phyloP scores from a whole-genome alignment of 2,888 invertebrate genomes.

The Ephialtes manifestator region DNA sequence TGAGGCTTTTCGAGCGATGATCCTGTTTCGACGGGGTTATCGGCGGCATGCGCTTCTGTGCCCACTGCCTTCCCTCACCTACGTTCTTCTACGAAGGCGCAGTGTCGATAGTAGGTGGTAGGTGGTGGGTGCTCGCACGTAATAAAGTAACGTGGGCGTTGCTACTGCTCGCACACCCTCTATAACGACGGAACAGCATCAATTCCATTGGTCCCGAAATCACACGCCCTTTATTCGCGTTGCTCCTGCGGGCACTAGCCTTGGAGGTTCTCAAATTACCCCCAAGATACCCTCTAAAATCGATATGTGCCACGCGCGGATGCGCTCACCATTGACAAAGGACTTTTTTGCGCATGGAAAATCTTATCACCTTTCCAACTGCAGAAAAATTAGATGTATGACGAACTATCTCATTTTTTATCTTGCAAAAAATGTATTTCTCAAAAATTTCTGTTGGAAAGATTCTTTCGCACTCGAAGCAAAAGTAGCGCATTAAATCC shows the following conservation, averaged over 20 bases:
- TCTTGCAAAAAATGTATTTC: too few species aligned
- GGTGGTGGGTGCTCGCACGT: conserved; percentile 44
- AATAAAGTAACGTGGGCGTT: conserved; percentile 58
- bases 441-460: too few species aligned
- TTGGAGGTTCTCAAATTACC: conserved; percentile 41
- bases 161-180: conserved; percentile 48
- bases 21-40: conserved; percentile 66
- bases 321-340: not conserved
- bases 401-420: too few species aligned
- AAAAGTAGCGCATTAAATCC: too few species aligned
- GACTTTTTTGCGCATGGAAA: not conserved
- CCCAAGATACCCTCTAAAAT: conserved; percentile 30
- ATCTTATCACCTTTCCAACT: not conserved
- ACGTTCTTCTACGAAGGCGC: too few species aligned
- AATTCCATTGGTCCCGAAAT: conserved; percentile 49
- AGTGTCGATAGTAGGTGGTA: conserved; percentile 24
- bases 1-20: conserved; percentile 68
- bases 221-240: conserved; percentile 43
- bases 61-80: conserved; percentile 42
- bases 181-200: not conserved
- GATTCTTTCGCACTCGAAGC: too few species aligned
- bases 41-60: conserved; percentile 62
- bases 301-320: conserved; percentile 36
- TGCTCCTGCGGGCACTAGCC: conserved; percentile 30
- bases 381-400: not conserved